Conservation (phyloP, 2,113 vertebrate genomes). For the Gulo gulo region DNA sequence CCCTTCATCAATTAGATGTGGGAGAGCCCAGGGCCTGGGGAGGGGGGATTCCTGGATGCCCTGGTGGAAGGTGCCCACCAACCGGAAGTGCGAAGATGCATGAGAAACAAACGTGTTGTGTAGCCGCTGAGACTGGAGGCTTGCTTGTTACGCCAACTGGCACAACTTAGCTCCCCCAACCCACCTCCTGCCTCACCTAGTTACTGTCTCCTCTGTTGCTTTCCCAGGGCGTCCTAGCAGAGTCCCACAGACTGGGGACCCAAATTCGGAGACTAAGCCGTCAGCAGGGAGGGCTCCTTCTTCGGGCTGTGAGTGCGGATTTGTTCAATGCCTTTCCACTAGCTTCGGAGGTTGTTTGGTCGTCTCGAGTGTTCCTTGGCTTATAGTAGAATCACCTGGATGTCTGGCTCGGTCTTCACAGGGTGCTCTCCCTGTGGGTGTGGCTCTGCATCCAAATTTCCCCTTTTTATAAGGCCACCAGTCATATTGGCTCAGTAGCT, state of each 20-base stretch:
- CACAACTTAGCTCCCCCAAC: too few relatives aligned
- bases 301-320: background rate
- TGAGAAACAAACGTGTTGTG: background rate
- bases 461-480: background rate
- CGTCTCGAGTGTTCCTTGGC: background rate
- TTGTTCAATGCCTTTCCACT: background rate
- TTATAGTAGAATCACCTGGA: background rate
- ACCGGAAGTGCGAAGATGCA: background rate
- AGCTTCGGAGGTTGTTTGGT: background rate
- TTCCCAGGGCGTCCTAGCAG: background rate
- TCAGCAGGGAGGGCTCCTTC: background rate
- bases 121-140: background rate
- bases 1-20: background rate
- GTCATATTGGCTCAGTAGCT: too few relatives aligned
- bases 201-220: background rate
- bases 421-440: background rate
- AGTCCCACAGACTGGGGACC: background rate
- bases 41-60: background rate
- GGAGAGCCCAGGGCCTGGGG: too few relatives aligned
- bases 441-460: background rate
- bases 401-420: background rate
- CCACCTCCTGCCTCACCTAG: background rate
- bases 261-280: fast-evolving
- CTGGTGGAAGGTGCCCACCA: background rate
- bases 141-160: background rate